Conservation (phyloP, 2,888 invertebrate genomes). For the Stenodema calcarata region DNA sequence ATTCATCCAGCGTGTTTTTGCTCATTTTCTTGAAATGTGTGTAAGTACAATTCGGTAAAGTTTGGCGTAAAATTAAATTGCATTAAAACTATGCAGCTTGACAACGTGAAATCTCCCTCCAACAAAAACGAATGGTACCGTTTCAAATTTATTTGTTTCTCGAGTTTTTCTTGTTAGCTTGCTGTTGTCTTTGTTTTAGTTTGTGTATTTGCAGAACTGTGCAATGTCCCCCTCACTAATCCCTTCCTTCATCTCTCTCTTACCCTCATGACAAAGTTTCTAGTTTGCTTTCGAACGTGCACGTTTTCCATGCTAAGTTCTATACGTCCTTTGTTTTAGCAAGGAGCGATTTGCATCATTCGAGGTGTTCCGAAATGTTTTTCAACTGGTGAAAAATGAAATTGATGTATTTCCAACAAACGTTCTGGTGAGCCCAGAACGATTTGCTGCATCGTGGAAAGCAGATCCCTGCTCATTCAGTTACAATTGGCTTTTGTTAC, state of each 20-base stretch:
- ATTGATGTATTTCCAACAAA: too few species aligned
- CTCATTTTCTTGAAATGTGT: neutral
- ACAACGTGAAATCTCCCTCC: neutral
- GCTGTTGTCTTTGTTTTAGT: conserved; percentile 32
- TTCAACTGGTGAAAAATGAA: too few species aligned
- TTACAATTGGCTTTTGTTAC: too few species aligned
- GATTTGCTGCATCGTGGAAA: too few species aligned
- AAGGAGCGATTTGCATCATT: too few species aligned
- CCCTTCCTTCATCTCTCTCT: neutral
- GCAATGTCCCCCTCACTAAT: neutral
- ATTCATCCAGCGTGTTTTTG: too few species aligned
- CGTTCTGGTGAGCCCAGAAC: too few species aligned
- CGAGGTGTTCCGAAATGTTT: too few species aligned
- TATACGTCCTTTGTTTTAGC: too few species aligned
- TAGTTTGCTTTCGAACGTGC: neutral
- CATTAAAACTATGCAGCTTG: too few species aligned
- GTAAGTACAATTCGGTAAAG: neutral
- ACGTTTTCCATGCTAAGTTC: neutral
- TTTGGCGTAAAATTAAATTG: neutral
- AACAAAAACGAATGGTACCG: neutral
- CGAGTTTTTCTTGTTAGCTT: neutral
- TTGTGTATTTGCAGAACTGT: neutral
- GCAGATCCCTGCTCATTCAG: too few species aligned
- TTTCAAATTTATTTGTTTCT: neutral
- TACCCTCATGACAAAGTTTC: neutral